Evolutionary conservation across 1,140 invertebrate species (phyloP).

Genomic region (Anoplophora glabripennis): DNA sequence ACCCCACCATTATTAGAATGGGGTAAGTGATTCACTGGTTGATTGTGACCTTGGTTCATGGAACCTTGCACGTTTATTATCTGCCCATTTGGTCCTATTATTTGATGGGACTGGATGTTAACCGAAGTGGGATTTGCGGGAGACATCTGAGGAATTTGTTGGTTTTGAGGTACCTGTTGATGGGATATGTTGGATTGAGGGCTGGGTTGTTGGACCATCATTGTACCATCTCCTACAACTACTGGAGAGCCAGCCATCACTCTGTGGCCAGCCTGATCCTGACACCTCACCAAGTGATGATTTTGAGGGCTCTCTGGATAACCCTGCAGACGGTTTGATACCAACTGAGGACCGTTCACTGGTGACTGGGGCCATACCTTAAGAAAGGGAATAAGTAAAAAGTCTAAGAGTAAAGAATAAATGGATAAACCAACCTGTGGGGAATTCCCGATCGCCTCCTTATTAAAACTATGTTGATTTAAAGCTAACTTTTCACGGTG

Average conservation of each 20-base stretch:
- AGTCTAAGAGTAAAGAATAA: slow-evolving; percentile 1
- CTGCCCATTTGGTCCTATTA: slow-evolving; percentile 56
- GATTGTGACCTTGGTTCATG: slow-evolving; percentile 32
- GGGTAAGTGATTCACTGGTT: slow-evolving; percentile 28
- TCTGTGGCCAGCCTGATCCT: slow-evolving; percentile 30
- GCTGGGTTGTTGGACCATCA: slow-evolving; percentile 36
- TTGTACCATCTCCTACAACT: slow-evolving; percentile 42
- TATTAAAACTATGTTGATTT: slow-evolving; percentile 49
- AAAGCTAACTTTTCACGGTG: slow-evolving; percentile 57
- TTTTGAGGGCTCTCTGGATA: slow-evolving; percentile 30
- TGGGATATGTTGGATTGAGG: slow-evolving; percentile 33
- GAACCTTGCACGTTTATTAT: slow-evolving; percentile 55
- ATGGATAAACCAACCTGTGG: slow-evolving; percentile 29
- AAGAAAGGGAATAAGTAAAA: too few species aligned
- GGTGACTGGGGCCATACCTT: slow-evolving; percentile 31
- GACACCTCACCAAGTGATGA: slow-evolving; percentile 42
- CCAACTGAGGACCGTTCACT: slow-evolving; percentile 25
- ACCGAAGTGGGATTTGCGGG: slow-evolving; percentile 26
- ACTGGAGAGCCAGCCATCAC: too few species aligned
- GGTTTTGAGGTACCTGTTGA: slow-evolving; percentile 25
- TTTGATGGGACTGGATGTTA: slow-evolving; percentile 47
- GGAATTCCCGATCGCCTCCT: slow-evolving; percentile 29
- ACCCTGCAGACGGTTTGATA: slow-evolving; percentile 32
- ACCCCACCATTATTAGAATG: too few species aligned
- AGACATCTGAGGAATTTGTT: slow-evolving; percentile 31